Conservation (phyloP, 2,888 invertebrate species). For the Drosophila barbarae region DNA sequence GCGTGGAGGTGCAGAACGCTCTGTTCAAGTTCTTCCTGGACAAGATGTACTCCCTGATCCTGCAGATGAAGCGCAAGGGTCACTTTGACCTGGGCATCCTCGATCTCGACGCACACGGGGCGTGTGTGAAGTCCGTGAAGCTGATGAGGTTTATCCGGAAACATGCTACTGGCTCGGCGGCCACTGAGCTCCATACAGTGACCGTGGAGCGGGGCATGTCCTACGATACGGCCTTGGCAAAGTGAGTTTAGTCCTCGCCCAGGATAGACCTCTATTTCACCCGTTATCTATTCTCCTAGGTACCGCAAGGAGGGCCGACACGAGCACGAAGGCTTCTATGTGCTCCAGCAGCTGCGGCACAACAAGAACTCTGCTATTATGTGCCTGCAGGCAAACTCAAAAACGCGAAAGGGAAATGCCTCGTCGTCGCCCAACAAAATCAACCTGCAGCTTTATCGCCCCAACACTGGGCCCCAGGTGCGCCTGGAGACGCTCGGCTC, state of each 20-base stretch:
- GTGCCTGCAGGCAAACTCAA: conserved; percentile 58
- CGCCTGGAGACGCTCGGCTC: conserved; percentile 92
- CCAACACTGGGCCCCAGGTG: conserved; percentile 94
- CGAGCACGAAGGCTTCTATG: conserved; percentile 93
- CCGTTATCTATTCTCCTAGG: background rate
- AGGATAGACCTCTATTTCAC: background rate
- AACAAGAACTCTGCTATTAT: conserved; percentile 92
- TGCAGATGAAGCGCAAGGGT: conserved; percentile 94
- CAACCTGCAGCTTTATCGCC: conserved; percentile 88
- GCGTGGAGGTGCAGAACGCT: conserved; percentile 96
- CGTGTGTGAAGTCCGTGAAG: conserved; percentile 91
- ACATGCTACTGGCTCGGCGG: conserved; percentile 94
- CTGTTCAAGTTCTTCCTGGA: conserved; percentile 98
- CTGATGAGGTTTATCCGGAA: conserved; percentile 90
- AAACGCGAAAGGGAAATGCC: background rate
- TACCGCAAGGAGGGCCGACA: conserved; percentile 39
- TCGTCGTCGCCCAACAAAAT: conserved; percentile 83
- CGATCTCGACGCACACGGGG: conserved; percentile 95
- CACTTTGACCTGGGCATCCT: conserved; percentile 95
- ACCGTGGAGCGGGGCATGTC: conserved; percentile 94
- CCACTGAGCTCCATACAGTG: conserved; percentile 95
- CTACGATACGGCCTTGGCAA: conserved; percentile 92
- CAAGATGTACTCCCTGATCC: conserved; percentile 93
- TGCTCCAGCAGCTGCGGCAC: conserved; percentile 90
- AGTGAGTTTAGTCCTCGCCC: conserved; percentile 79